Conservation (phyloP, 2,888 invertebrate genomes). For the Pyralis farinalis region DNA sequence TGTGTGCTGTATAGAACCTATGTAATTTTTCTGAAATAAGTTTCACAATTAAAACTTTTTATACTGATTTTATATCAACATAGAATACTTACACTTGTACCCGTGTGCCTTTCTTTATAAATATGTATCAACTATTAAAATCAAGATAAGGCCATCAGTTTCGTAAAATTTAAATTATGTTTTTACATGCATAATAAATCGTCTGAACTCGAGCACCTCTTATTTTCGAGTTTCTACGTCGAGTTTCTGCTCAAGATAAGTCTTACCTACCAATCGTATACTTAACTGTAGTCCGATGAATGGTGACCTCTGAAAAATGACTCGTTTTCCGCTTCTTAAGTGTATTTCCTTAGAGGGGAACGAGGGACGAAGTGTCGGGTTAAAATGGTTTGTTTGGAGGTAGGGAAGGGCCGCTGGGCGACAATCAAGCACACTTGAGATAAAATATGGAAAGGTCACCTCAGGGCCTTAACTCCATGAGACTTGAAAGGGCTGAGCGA, state of each 20-base stretch:
- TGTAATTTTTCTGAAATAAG: no score
- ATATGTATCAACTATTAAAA: slow-evolving; percentile 12
- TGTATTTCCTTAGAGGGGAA: slow-evolving; percentile 38
- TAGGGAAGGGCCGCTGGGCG: slow-evolving; percentile 61
- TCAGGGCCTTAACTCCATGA: slow-evolving; percentile 44
- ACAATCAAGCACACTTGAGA: slow-evolving; percentile 72
- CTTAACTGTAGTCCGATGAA: slow-evolving; percentile 48
- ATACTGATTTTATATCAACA: no score
- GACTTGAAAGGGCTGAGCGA: slow-evolving; percentile 49
- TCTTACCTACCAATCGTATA: slow-evolving; percentile 60
- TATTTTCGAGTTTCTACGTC: slow-evolving; percentile 50
- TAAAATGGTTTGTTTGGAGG: slow-evolving; percentile 54
- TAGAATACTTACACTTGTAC: no score
- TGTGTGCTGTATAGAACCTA: no score
- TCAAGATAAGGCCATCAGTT: not conserved
- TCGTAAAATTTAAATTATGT: slow-evolving; percentile 3
- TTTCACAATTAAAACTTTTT: no score
- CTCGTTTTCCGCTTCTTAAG: slow-evolving; percentile 42
- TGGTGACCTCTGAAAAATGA: slow-evolving; percentile 47
- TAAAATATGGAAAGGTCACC: slow-evolving; percentile 77
- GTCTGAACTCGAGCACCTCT: slow-evolving; percentile 45
- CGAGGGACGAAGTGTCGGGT: slow-evolving; percentile 43
- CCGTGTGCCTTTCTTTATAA: not conserved
- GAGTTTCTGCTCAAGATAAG: slow-evolving; percentile 62
- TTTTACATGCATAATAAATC: slow-evolving; percentile 36